A percentile compares a stretch with the other conserved stretches of the same genome.
Conservation (phyloP, 2,888 invertebrate species). For the Osmoderma eremita region DNA sequence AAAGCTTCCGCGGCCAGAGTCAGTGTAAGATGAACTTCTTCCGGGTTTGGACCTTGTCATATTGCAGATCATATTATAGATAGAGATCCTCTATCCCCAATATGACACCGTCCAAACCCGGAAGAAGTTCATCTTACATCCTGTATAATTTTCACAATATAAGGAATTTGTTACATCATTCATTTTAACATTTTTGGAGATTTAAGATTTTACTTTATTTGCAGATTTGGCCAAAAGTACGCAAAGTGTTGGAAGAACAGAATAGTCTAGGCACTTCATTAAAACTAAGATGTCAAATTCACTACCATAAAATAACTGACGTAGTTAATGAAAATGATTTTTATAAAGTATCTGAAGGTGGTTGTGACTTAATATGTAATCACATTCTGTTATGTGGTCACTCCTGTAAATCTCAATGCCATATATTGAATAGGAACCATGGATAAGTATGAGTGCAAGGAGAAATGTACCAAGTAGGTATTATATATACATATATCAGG, state of each 20-base stretch:
- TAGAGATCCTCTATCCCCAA: too few species aligned
- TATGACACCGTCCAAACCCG: too few species aligned
- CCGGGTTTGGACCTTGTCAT: too few species aligned
- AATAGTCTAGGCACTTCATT: constrained; percentile 67
- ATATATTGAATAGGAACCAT: constrained; percentile 69
- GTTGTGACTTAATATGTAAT: constrained; percentile 69
- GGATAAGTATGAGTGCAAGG: constrained; percentile 62
- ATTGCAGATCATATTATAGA: too few species aligned
- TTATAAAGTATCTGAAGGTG: constrained; percentile 68
- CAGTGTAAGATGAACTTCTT: too few species aligned
- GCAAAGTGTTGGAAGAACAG: constrained; percentile 63
- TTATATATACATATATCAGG: neutral
- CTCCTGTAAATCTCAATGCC: constrained; percentile 70
- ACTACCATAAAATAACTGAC: constrained; percentile 61
- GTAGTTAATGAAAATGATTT: constrained; percentile 64
- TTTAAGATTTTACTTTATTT: too few species aligned
- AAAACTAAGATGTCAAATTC: constrained; percentile 67
- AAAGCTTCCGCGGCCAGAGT: too few species aligned
- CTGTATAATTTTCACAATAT: too few species aligned
- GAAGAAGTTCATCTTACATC: too few species aligned
- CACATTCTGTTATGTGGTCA: constrained; percentile 70
- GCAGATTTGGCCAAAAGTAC: constrained; percentile 69
- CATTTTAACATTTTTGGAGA: too few species aligned
- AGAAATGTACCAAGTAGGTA: constrained; percentile 66
- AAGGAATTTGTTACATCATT: too few species aligned